phyloP scores from a whole-genome alignment of 2,888 invertebrate species.

The Sminthurides aquaticus region DNA sequence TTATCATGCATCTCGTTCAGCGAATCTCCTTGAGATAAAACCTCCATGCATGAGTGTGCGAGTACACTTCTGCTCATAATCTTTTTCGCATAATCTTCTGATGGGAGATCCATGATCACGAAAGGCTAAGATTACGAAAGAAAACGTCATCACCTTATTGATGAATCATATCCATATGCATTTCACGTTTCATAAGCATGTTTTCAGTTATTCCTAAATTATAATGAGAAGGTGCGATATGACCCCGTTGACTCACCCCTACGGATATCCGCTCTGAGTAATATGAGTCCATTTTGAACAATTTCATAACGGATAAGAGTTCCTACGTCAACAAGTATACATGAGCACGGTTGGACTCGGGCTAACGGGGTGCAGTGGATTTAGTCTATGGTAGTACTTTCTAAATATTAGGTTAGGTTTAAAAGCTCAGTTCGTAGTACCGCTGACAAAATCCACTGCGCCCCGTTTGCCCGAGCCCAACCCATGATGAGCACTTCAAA shows the following conservation, averaged over 20 bases:
- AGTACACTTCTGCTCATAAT: conserved; percentile 75
- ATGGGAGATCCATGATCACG: conserved; percentile 70
- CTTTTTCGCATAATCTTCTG: conserved; percentile 61
- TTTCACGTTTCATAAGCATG: too few species aligned
- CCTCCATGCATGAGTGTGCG: conserved; percentile 66
- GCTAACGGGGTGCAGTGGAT: too few species aligned
- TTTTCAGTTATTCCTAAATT: too few species aligned
- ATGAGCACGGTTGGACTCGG: too few species aligned
- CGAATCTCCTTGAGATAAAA: conserved; percentile 65
- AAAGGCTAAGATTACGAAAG: conserved; percentile 58
- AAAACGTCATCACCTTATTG: neutral
- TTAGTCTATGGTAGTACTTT: too few species aligned
- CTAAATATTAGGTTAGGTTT: too few species aligned
- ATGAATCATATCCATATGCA: neutral
- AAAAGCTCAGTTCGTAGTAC: too few species aligned
- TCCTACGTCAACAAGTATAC: neutral
- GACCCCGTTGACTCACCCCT: neutral
- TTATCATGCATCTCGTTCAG: conserved; percentile 57
- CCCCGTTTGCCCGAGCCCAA: too few species aligned
- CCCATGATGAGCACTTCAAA: too few species aligned
- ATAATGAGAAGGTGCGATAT: too few species aligned
- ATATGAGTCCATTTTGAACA: neutral
- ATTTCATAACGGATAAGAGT: neutral
- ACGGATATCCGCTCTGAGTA: too few species aligned
- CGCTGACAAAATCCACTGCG: too few species aligned